Base-by-base conservation (phyloP, 1,140 invertebrate species). In the Physella acuta region DNA sequence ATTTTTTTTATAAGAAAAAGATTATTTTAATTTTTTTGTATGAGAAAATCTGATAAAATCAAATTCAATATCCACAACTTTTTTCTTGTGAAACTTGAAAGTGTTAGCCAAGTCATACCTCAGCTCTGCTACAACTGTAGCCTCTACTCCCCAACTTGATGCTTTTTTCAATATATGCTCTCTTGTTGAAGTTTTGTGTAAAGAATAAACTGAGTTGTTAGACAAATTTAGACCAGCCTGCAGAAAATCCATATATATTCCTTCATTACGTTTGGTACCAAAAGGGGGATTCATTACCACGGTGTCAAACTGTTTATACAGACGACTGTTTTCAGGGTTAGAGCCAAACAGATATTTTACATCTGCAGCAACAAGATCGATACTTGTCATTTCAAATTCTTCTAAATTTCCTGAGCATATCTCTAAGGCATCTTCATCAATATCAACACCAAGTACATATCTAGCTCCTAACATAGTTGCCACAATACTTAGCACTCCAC, bases 221-320 rank as follows among this genome's bases (percentile, higher is more conserved):
- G 85, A 89, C 24, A 97, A 78, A 55, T 87, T 84, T 0, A 93
- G 82, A 20, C 90, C 95, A 71, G 87, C 87, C 80, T 92, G 87
- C 11, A 99, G 85, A 87, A 99, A 99, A 66, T 89, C 87, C 87
- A 97, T 90, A 83, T 99, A 96, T 62, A 92, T 90, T 24, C 95
- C 88, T 84, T 84, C 72, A 86, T 96, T 97, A 56, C 91, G 87
- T 85, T 98, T 98, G 0, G 97, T 99, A 2, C 97, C 97, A 89
- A 99, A 99, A 24, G 97, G 97, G 28, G 96, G 97, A 89, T 99
- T 99, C 92, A 98, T 96, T 11, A 99, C 87, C 2, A 97, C 93
- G 8, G 93, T 94, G 82, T 99, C 94, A 87, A 97, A 95, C n/a
- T 84, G 83, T 75, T 91, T 91, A 60, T 89, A 37, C 63, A 75